A percentile compares a stretch with the other conserved stretches of the same genome.
Conservation (phyloP, 2,113 vertebrate genomes). For the Furnarius figulus region DNA sequence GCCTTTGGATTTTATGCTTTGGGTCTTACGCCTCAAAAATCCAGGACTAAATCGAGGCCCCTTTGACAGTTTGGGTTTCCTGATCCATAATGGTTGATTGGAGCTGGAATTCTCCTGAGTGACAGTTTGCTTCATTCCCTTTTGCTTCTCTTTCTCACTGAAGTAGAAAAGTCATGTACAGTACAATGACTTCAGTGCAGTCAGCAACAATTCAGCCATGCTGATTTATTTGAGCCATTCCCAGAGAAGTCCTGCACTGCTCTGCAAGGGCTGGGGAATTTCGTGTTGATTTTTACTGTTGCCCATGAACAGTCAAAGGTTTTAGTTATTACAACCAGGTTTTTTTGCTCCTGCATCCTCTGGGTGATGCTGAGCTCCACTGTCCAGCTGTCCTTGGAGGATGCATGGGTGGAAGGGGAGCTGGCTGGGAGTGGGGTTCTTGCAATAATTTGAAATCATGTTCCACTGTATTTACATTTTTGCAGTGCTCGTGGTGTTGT, state of each 20-base stretch:
- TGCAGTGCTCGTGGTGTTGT: neutral
- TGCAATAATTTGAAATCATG: neutral
- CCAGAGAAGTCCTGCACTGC: neutral
- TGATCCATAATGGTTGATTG: slow-evolving; percentile 16
- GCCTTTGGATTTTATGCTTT: neutral
- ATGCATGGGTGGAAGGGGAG: neutral
- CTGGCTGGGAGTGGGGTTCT: neutral
- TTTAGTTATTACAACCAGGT: neutral
- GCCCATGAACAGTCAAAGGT: neutral
- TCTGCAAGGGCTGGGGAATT: neutral
- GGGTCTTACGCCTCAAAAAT: neutral
- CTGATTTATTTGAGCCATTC: slow-evolving; percentile 47
- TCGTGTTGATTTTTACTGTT: slow-evolving; percentile 37
- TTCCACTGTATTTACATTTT: neutral
- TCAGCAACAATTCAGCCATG: slow-evolving; percentile 36
- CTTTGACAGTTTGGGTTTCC: neutral
- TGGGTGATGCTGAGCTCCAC: neutral
- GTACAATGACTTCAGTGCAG: slow-evolving; percentile 36
- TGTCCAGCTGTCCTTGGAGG: neutral
- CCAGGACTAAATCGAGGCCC: neutral
- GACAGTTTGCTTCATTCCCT: slow-evolving; percentile 45
- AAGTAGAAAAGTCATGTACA: slow-evolving; percentile 55
- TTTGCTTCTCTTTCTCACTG: slow-evolving; percentile 35
- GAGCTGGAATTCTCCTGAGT: slow-evolving; percentile 37
- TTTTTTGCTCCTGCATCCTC: neutral